Evolutionary conservation across 2,113 vertebrate species (phyloP).

Genomic region (Brachirus orientalis): DNA sequence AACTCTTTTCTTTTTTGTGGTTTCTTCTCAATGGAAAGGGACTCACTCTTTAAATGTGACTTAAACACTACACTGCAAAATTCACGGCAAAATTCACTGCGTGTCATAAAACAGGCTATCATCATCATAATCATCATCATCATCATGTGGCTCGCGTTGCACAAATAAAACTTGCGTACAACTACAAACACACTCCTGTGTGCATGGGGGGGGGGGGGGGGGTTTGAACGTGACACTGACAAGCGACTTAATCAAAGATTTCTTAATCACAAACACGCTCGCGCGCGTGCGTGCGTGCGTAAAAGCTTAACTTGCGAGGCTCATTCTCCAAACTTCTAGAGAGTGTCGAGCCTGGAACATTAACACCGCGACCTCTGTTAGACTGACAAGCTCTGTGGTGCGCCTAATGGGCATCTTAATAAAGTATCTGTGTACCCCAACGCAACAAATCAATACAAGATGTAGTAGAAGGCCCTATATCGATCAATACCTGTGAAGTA

Average conservation of each 20-base stretch:
- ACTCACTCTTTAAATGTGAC: too few species aligned
- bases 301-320: background rate
- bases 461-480: constrained; percentile 41
- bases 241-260: constrained; percentile 10
- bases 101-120: too few species aligned
- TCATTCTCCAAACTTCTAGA: constrained; percentile 28
- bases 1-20: too few species aligned
- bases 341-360: constrained; percentile 40
- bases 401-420: constrained; percentile 72
- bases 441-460: constrained; percentile 68
- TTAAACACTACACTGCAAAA: too few species aligned
- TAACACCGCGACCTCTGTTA: constrained; percentile 51
- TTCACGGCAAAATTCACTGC: too few species aligned
- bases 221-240: constrained; percentile 19
- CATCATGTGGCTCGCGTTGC: too few species aligned
- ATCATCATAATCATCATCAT: too few species aligned
- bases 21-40: too few species aligned
- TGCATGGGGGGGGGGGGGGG: background rate
- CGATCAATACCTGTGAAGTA: constrained; percentile 70
- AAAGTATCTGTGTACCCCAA: constrained; percentile 69
- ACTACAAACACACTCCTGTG: background rate
- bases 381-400: constrained; percentile 58
- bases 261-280: constrained; percentile 4
- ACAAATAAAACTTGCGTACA: too few species aligned
- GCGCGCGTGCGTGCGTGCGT: too few species aligned